Percentiles rank a stretch among this genome's conserved stretches.
phyloP scores from a whole-genome alignment of 2,797 vertebrate genomes.

The Myotis vivesi region DNA sequence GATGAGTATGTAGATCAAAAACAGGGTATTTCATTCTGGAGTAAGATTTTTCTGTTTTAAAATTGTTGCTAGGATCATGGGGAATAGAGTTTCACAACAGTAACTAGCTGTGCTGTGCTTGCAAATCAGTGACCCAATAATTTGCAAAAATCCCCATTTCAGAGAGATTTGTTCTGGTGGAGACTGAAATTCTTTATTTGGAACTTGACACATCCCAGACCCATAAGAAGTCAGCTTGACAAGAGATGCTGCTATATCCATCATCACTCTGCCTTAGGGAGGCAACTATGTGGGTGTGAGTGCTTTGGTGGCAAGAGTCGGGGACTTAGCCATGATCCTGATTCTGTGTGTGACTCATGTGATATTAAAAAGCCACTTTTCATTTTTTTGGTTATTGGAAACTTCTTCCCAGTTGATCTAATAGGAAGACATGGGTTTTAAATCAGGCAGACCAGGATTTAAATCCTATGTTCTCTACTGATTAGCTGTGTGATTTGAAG shows the following conservation, averaged over 20 bases:
- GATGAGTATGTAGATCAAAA: background rate
- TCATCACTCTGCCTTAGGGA: background rate
- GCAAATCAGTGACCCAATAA: background rate
- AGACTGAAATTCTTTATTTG: slow-evolving; percentile 47
- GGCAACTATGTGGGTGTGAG: background rate
- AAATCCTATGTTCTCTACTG: background rate
- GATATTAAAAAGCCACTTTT: background rate
- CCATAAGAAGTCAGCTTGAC: background rate
- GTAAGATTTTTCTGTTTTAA: slow-evolving; percentile 24
- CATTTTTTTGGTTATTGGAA: background rate
- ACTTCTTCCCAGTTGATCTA: background rate
- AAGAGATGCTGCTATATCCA: background rate
- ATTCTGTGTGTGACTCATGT: background rate
- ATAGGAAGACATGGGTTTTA: background rate
- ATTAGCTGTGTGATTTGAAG: background rate
- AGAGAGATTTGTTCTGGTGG: background rate
- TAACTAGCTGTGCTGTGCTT: background rate
- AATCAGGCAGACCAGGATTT: background rate
- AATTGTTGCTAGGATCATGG: background rate
- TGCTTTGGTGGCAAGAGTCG: background rate
- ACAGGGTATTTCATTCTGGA: background rate
- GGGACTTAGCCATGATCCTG: background rate
- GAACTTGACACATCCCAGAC: background rate
- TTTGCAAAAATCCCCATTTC: background rate
- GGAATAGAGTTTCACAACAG: background rate